Evolutionary conservation across 1,140 invertebrate genomes (phyloP), one percentile per base, ranked within the genome.

Genomic region (Sycophaga agraensis): DNA sequence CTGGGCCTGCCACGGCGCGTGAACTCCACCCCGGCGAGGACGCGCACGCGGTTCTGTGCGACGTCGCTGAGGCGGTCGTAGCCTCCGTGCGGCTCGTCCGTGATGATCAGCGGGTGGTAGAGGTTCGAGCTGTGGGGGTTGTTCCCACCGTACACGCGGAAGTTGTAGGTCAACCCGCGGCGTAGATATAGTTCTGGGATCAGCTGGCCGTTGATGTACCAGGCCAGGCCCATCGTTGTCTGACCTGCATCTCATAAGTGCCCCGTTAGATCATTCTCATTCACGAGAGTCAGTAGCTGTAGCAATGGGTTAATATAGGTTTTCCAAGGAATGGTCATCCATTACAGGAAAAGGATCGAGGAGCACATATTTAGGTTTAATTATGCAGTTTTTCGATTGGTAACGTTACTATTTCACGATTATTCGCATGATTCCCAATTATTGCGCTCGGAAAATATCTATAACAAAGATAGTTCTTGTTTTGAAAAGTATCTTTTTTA

Each of bases 51-150:
- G 46, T 85, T 86, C 73, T 91, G 87, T 28, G 89, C 87, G 4
- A 83, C 84, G 71, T 91, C 90, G 16, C 83, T 85, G 1, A 92
- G 79, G 31, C 87, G 83, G 69, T 91, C 90, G 59, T 89, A 91
- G 0, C 92, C 93, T 40, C 93, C 93, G 66, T 88, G 85, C 1
- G 89, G 86, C 72, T 94, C 92, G 71, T 92, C 89, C 3, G 94
- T 94, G 59, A 98, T 91, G 45, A 97, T 93, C 34, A 98, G 81
- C 7, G 95, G 95, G 83, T 98, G 94, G 79, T 97, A 97, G 71
- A 87, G 85, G 46, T 91, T 87, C 0, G 92, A 82, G 64, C 91
- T 93, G 72, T 95, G 91, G 4, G 93, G 92, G 82, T 96, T 92
- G 70, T 94, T 94, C 1, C 94, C 94, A 28, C 93, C 94, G 59